Conservation (phyloP, 2,113 vertebrate genomes). For the Siniperca chuatsi region DNA sequence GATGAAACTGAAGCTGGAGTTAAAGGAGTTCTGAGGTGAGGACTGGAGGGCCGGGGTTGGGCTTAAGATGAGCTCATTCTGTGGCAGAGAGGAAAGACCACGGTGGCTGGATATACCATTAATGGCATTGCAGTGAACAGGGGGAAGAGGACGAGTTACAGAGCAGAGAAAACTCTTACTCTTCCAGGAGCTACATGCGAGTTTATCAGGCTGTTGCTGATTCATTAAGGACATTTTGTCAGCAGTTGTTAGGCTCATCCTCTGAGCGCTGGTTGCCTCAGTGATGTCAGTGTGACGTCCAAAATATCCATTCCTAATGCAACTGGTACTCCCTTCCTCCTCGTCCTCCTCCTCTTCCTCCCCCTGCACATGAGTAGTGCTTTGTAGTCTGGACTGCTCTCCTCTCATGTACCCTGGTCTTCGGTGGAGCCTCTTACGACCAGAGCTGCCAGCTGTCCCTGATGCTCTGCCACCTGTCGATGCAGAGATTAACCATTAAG, state of each 20-base stretch:
- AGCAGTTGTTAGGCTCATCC: slow-evolving; percentile 47
- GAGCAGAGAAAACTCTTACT: slow-evolving; percentile 21
- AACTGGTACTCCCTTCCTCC: slow-evolving; percentile 29
- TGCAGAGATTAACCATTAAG: slow-evolving; percentile 80
- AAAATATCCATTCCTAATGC: slow-evolving; percentile 55
- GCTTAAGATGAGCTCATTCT: slow-evolving; percentile 35
- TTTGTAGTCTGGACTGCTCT: slow-evolving; percentile 64
- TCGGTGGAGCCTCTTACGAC: slow-evolving; percentile 81
- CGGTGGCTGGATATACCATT: slow-evolving; percentile 13
- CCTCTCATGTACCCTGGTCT: slow-evolving; percentile 88
- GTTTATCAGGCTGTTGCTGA: slow-evolving; percentile 32
- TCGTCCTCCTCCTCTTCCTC: slow-evolving; percentile 63
- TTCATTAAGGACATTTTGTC: slow-evolving; percentile 40
- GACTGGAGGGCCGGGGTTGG: neutral
- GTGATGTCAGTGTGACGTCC: slow-evolving; percentile 44
- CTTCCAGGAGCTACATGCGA: slow-evolving; percentile 26
- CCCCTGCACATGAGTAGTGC: slow-evolving; percentile 39
- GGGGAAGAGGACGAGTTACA: neutral
- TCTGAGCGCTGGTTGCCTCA: slow-evolving; percentile 29
- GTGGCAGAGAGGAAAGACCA: neutral
- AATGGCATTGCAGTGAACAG: slow-evolving; percentile 14
- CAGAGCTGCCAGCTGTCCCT: slow-evolving; percentile 49
- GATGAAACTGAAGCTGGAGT: slow-evolving; percentile 94
- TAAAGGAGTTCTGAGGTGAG: slow-evolving; percentile 74
- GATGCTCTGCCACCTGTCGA: slow-evolving; percentile 71